Percentiles rank a stretch among this genome's conserved stretches.
These are phyloP conservation scores for Epinephelus malabaricus DNA, from an alignment of 2,797 vertebrate species.

Conservation along the genomic window DNA sequence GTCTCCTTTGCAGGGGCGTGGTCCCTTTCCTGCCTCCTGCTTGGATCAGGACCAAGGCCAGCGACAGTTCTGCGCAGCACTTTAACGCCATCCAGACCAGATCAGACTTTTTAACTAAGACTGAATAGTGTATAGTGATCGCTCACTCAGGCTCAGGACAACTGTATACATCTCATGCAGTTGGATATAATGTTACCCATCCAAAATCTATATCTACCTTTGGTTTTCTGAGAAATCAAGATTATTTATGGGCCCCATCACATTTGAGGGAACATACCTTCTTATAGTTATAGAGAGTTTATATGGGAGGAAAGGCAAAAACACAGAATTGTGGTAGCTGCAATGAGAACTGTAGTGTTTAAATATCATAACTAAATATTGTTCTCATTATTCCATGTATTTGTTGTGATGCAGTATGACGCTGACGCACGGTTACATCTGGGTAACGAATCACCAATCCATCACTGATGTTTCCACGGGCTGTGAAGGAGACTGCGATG, in stretches of 20 bases:
- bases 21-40: slow-evolving; percentile 16
- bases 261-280: neutral
- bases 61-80: slow-evolving; percentile 39
- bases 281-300: neutral
- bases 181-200: neutral
- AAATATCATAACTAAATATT: neutral
- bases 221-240: neutral
- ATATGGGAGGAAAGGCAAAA: neutral
- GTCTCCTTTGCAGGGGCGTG: slow-evolving; percentile 59
- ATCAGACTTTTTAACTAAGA: neutral
- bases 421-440: neutral
- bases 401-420: neutral
- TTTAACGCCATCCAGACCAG: neutral
- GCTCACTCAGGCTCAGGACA: neutral
- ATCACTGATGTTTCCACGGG: neutral
- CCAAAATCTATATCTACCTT: neutral
- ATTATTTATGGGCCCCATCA: neutral
- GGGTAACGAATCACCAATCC: neutral
- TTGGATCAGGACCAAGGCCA: slow-evolving; percentile 69
- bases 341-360: neutral
- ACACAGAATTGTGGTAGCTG: neutral
- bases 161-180: neutral
- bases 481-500: neutral
- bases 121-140: neutral
- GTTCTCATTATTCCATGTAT: neutral